Base-by-base conservation (phyloP, 1,140 invertebrate species). In the Diploscapter pachys region DNA sequence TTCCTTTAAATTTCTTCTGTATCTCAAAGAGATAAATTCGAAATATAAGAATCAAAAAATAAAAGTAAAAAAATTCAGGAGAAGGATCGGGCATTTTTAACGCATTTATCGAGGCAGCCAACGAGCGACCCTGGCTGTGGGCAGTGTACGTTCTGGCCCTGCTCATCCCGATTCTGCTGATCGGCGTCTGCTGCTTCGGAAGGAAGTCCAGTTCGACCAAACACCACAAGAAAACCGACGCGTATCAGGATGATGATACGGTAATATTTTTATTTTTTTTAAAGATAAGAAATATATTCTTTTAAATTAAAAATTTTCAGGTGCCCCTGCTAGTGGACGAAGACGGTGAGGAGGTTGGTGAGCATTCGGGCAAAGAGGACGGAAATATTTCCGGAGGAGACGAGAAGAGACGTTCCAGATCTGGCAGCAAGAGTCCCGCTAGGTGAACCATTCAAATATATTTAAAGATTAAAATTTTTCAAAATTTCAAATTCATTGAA, bases 101-200 rank as follows among this genome's bases (percentile, higher is more conserved):
- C 13, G 50, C 57, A 5, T 61, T 76, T 4, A 59, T 76, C 9
- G 75, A 71, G 31, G 75, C 75, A 8, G 63, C 75, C 31, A 71
- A 71, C 51, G 91, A 93, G 72, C 90, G 93, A 85, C 95, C 95
- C 53, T 94, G 93, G 91, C 89, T 95, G 75, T 96, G 92, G 91
- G 92, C 90, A 69, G 89, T 88, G 48, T 93, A 94, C 86, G 89
- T 96, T 79, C 85, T 96, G 73, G 90, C 91, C 70, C 87, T 92
- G 86, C 91, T 92, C 77, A 86, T 96, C 68, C 90, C 93, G 54
- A 89, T 92, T 79, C 88, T 93, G 77, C 85, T 93, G 79, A 89
- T 95, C 78, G 91, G 93, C 86, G 88, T 90, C 65, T 90, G 91
- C 82, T 95, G 91, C 88, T 95, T 92, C 89, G 83, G 83, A 31